Percentiles rank a stretch among this genome's conserved stretches.
Conservation (phyloP, 2,113 vertebrate genomes). For the Melanerpes formicivorus region DNA sequence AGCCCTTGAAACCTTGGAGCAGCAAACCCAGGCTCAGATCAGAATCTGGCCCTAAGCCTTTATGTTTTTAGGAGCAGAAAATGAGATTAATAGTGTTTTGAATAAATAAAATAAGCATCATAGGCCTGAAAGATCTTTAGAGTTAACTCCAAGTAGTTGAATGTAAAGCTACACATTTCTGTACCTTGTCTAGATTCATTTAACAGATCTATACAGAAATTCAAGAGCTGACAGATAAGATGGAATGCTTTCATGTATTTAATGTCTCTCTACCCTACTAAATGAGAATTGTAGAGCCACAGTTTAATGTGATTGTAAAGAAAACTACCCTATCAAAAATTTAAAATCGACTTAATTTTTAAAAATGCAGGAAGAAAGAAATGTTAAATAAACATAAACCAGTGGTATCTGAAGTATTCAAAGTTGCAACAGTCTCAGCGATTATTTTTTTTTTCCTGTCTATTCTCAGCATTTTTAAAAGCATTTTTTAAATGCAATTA, state of each 20-base stretch:
- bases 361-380: slow-evolving; percentile 48
- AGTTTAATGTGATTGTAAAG: slow-evolving; percentile 31
- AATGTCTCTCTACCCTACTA: slow-evolving; percentile 23
- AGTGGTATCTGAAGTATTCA: slow-evolving; percentile 51
- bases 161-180: slow-evolving; percentile 6
- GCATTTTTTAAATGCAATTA: slow-evolving; percentile 68
- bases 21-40: neutral
- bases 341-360: slow-evolving; percentile 55
- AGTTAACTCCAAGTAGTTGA: neutral
- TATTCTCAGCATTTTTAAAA: slow-evolving; percentile 39
- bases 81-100: slow-evolving; percentile 11
- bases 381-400: slow-evolving; percentile 55
- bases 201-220: slow-evolving; percentile 26
- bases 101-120: slow-evolving; percentile 11
- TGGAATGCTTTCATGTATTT: slow-evolving; percentile 50
- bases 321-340: slow-evolving; percentile 55
- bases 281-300: slow-evolving; percentile 37
- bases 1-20: neutral
- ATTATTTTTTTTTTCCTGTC: slow-evolving; percentile 14
- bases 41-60: neutral
- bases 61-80: slow-evolving; percentile 29
- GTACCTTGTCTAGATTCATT: neutral
- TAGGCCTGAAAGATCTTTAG: neutral
- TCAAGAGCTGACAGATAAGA: slow-evolving; percentile 13
- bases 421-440: slow-evolving; percentile 39